Evolutionary conservation across 2,888 invertebrate genomes (phyloP), one percentile per base, ranked within the genome.

Genomic region (Herminia tarsipennalis): DNA sequence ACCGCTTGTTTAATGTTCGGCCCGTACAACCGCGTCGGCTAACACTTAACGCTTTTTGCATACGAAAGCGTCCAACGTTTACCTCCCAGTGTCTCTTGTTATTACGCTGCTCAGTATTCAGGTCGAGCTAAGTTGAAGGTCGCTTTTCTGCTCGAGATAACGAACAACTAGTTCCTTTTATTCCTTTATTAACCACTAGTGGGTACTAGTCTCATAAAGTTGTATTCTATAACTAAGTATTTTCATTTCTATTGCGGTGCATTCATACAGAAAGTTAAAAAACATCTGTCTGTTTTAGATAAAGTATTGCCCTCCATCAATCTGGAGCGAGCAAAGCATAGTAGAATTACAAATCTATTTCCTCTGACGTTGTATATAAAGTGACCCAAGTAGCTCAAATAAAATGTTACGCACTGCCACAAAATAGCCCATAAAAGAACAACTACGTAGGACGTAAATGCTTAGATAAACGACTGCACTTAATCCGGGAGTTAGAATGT

Each of bases 1-100:
- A 81, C 85, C 86, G 83, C 86, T 87, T 89, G 90, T 88, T 90
- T 90, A 90, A 90, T 88, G 90, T 88, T 88, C 84, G 86, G 83
- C 77, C 88, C 83, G 88, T 88, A 89, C 88, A 83, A 86, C 86
- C 87, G 86, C 88, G 85, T 78, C 85, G 87, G 88, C 88, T 88
- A 88, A 86, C 86, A 88, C 86, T 87, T 89, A 84, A 89, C 91
- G 89, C 88, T 87, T 90, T 91, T 91, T 91, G 91, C 90, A 91
- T 90, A 90, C 90, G 84, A 88, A 90, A 88, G 78, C 79, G 80
- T 78, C 82, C 77, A 75, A 79, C 80, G 73, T 79, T 81, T 79
- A 83, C 83, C 83, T 83, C 76, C 76, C 76, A 80, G 78, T 86
- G 83, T 86, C 86, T 83, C 83, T 81, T 81, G 84, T 86, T 88